Base-by-base conservation (phyloP, 2,888 invertebrate species). In the Cephus rjabovi region DNA sequence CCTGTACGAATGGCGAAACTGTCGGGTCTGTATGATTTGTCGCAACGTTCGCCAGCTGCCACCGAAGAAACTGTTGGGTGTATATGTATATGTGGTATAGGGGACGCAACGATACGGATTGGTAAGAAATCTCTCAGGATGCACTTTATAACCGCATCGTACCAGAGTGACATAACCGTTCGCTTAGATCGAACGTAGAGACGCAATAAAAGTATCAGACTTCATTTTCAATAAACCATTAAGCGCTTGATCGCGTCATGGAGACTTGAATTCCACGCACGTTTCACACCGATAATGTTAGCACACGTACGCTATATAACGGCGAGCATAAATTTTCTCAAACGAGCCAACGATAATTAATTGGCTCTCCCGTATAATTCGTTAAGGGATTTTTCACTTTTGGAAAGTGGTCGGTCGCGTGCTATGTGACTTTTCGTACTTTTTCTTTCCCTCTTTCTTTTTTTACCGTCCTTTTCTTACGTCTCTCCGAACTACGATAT, bases 11-110 rank as follows among this genome's bases (percentile, higher is more conserved):
- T 56, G 56, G 56, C 56, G 23, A 56, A 23, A 56, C 56, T 56
- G 56, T 56, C 56, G 23, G 79, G 76, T 83, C 77, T 82, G 85
- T 84, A 89, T 89, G 90, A 90, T 90, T 90, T 89, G 89, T 90
- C 86, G 89, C 85, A 85, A 84, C 87, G 88, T 84, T 84, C 82
- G 80, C 90, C 90, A 90, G 89, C 89, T 90, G 90, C 87, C 85
- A 84, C 85, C 84, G 85, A 86, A 56, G 56, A 56, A 56, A 56
- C 56, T 56, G 15, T 9, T 2, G 56, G 2, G 23, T 23, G 9
- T 56, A 15, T 56, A 23, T 23, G 15, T 56, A 56, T 56, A 56
- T 56, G 23, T 12, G 35, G 56, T 23, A 23, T 56, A 23, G 56
- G 56, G 56, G 23, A 56, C 56, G 3, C 56, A 56, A 1, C 9